Evolutionary conservation across 92 coral and sea anemone species (phyloP).

Genomic region (Micromussa lordhowensis): DNA sequence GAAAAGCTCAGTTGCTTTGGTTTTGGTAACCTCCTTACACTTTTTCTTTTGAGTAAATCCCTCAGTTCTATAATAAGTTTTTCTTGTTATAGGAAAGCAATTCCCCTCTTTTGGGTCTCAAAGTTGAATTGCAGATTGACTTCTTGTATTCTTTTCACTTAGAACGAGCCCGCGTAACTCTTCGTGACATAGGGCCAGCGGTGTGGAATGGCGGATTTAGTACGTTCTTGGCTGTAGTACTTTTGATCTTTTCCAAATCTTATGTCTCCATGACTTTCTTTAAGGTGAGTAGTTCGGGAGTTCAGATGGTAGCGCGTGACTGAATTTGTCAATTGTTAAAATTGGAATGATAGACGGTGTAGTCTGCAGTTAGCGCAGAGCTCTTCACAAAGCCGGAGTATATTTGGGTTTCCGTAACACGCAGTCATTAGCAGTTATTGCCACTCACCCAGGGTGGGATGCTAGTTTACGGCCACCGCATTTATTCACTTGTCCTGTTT

Average conservation of each 20-base stretch:
- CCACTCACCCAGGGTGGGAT: too few species aligned
- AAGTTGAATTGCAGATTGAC: background rate
- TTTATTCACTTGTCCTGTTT: too few species aligned
- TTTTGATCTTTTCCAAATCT: slow-evolving; percentile 80
- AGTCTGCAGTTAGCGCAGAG: too few species aligned
- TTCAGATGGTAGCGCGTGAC: background rate
- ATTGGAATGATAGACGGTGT: too few species aligned
- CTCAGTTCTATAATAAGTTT: too few species aligned
- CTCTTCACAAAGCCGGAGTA: too few species aligned
- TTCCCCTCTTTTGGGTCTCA: background rate
- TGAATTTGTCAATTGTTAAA: background rate
- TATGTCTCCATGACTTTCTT: slow-evolving; percentile 85
- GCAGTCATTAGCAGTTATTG: too few species aligned
- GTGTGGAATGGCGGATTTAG: slow-evolving; percentile 97
- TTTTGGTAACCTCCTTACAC: too few species aligned
- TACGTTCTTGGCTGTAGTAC: slow-evolving; percentile 86
- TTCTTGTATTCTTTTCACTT: background rate
- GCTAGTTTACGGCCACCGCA: too few species aligned
- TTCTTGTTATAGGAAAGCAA: background rate
- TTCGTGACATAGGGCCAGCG: slow-evolving; percentile 95
- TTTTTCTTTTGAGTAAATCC: too few species aligned
- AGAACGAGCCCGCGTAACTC: slow-evolving; percentile 84
- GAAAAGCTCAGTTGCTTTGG: background rate
- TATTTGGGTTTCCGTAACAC: too few species aligned
- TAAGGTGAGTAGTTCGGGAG: slow-evolving; percentile 61